These are phyloP conservation scores for Fringilla coelebs DNA, from an alignment of 2,797 vertebrate genomes.

Conservation along the genomic window DNA sequence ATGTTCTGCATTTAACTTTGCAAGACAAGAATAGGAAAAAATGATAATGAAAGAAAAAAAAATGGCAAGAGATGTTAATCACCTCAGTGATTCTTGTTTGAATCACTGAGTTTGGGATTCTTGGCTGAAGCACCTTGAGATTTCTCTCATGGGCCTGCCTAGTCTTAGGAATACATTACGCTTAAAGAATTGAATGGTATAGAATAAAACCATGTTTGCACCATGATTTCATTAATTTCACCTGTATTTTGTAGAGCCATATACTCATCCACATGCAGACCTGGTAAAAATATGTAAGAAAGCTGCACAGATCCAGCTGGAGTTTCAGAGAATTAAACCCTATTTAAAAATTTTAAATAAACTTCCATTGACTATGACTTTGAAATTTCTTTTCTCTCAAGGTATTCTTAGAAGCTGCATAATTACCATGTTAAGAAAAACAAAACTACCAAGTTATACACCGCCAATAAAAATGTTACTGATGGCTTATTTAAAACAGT, in stretches of 20 bases:
- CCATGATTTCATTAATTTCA: background rate
- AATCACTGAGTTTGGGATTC: conserved; percentile 17
- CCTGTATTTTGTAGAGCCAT: background rate
- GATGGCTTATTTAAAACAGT: background rate
- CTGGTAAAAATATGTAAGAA: background rate
- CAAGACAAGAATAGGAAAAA: background rate
- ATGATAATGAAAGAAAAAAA: background rate
- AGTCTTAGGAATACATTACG: background rate
- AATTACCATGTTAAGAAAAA: background rate
- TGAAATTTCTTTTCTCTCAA: background rate
- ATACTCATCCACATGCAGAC: background rate
- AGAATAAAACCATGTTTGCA: background rate
- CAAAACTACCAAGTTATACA: background rate
- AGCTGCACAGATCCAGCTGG: background rate
- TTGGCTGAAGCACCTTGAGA: background rate
- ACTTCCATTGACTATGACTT: background rate
- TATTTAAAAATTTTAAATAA: background rate
- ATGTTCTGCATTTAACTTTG: background rate
- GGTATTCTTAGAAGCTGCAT: background rate
- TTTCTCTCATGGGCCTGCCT: background rate
- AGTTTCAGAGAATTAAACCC: background rate
- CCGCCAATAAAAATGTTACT: background rate
- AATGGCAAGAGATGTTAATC: background rate
- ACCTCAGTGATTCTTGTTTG: too few relatives aligned
- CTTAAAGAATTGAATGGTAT: background rate